Conservation (phyloP, 2,797 vertebrate genomes). For the Oryzias sinensis region DNA sequence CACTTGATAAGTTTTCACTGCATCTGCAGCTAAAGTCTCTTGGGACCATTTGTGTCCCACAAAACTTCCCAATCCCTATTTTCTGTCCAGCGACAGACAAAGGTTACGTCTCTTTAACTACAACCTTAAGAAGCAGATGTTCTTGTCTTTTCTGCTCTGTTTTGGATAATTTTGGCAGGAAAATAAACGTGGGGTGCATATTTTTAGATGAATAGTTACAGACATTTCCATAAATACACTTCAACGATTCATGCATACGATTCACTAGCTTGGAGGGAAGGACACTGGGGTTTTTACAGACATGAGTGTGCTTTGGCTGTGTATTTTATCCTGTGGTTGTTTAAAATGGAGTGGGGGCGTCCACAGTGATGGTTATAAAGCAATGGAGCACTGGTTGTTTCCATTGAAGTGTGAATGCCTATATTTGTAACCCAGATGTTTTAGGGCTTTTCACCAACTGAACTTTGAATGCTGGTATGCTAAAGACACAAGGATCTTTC, state of each 20-base stretch:
- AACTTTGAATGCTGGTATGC: background rate
- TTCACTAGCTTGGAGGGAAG: too few species aligned
- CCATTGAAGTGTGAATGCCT: constrained; percentile 46
- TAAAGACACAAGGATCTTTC: too few species aligned
- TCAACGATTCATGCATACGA: background rate
- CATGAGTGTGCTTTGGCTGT: constrained; percentile 17
- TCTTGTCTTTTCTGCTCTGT: too few species aligned
- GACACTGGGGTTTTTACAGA: background rate
- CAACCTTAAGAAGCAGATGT: too few species aligned
- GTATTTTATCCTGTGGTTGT: constrained; percentile 37
- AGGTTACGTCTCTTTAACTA: too few species aligned
- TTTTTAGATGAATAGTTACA: background rate
- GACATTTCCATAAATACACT: background rate
- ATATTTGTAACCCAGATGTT: constrained; percentile 34
- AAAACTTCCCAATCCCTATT: too few species aligned
- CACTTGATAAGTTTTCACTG: too few species aligned
- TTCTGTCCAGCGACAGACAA: too few species aligned
- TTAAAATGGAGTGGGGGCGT: constrained; percentile 17
- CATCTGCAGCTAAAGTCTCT: too few species aligned
- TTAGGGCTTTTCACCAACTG: constrained; percentile 16
- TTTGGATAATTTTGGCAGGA: too few species aligned
- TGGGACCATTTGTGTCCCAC: too few species aligned
- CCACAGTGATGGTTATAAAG: constrained; percentile 46
- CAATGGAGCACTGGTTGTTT: constrained; percentile 33
- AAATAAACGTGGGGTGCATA: too few species aligned